Evolutionary conservation across 1,140 invertebrate species (phyloP).

Genomic region (Pachypsylla venusta): DNA sequence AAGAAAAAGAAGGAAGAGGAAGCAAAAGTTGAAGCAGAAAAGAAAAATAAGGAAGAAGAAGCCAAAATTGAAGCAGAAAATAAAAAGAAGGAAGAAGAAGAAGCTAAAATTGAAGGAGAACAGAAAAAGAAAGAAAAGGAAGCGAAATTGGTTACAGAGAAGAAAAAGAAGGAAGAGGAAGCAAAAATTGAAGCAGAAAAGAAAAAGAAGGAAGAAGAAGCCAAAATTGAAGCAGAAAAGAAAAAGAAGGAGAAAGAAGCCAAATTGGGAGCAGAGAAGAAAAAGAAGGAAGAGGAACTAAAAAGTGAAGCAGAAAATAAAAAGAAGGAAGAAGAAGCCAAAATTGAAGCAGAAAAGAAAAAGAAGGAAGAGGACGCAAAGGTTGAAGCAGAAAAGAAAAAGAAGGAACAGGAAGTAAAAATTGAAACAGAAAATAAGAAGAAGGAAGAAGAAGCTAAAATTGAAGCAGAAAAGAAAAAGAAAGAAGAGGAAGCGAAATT

Average conservation of each 20-base stretch:
- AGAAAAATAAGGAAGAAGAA: constrained; percentile 15
- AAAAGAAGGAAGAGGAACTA: constrained; percentile 22
- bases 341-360: constrained; percentile 19
- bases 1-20: constrained; percentile 16
- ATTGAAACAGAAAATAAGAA: constrained; percentile 20
- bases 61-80: constrained; percentile 16
- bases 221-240: constrained; percentile 10
- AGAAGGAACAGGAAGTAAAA: constrained; percentile 18
- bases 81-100: constrained; percentile 15
- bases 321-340: constrained; percentile 17
- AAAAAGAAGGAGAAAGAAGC: constrained; percentile 3
- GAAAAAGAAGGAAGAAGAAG: constrained; percentile 5
- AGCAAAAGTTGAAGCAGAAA: neutral
- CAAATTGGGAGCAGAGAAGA: constrained; percentile 17
- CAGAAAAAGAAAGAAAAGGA: constrained; percentile 15
- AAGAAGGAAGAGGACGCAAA: constrained; percentile 22
- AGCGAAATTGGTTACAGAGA: neutral
- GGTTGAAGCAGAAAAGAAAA: constrained; percentile 21
- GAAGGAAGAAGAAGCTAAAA: constrained; percentile 15
- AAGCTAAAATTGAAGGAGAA: constrained; percentile 12
- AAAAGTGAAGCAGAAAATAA: constrained; percentile 22
- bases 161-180: constrained; percentile 13
- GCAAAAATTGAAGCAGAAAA: constrained; percentile 11
- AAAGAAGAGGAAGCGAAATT: constrained; percentile 15
- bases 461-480: constrained; percentile 16